Percentiles rank a stretch among this genome's conserved stretches.
These are phyloP conservation scores for Cyclophora albipunctata DNA, from an alignment of 2,888 invertebrate species.

Conservation along the genomic window DNA sequence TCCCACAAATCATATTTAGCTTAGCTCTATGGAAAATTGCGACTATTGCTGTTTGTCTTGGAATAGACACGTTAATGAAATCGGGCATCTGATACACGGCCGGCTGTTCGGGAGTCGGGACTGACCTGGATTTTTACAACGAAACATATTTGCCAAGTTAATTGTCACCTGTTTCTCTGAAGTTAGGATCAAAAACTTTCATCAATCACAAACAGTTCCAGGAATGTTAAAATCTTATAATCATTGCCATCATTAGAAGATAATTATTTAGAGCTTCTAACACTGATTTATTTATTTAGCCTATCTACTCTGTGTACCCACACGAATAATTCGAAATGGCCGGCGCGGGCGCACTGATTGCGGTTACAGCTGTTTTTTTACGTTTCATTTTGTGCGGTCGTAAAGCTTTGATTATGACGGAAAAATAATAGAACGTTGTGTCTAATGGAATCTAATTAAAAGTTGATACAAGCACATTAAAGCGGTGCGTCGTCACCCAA, in stretches of 20 bases:
- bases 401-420: slow-evolving; percentile 15
- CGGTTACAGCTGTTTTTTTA: slow-evolving; percentile 19
- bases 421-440: slow-evolving; percentile 11
- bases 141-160: slow-evolving; percentile 17
- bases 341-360: slow-evolving; percentile 16
- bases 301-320: slow-evolving; percentile 2
- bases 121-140: slow-evolving; percentile 36
- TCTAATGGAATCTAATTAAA: slow-evolving; percentile 22
- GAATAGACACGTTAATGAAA: slow-evolving; percentile 53
- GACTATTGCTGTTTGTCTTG: slow-evolving; percentile 57
- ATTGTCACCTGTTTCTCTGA: slow-evolving; percentile 24
- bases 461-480: slow-evolving; percentile 12
- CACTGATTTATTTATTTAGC: slow-evolving; percentile 4
- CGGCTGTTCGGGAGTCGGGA: slow-evolving; percentile 29
- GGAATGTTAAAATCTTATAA: slow-evolving; percentile 7
- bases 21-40: slow-evolving; percentile 50
- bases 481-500: slow-evolving; percentile 23
- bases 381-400: slow-evolving; percentile 17
- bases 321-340: slow-evolving; percentile 11
- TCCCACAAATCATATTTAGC: slow-evolving; percentile 67
- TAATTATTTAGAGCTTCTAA: too few relatives aligned
- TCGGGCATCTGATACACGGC: slow-evolving; percentile 41
- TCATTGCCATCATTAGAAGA: slow-evolving; percentile 6
- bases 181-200: slow-evolving; percentile 11
- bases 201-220: too few relatives aligned